Evolutionary conservation across 2,888 invertebrate genomes (phyloP).

Genomic region (Gortyna flavago): DNA sequence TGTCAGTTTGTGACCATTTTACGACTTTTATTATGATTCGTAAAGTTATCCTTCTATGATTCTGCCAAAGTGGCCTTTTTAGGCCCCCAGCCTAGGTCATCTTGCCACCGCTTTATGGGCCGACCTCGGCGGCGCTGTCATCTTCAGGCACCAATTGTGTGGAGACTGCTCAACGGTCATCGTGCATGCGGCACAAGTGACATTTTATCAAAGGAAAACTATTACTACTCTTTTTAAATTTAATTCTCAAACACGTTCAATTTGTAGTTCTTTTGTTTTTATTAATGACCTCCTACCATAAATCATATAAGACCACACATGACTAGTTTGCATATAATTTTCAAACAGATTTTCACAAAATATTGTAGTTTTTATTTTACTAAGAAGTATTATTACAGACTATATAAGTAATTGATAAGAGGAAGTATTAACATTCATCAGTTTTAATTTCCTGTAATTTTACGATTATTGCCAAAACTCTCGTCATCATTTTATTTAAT

Average conservation of each 20-base stretch:
- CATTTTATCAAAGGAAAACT: background rate
- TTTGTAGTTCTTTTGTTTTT: background rate
- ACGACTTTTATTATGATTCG: too few relatives aligned
- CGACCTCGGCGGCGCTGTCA: too few relatives aligned
- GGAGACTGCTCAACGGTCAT: too few relatives aligned
- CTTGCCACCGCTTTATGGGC: too few relatives aligned
- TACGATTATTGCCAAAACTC: constrained; percentile 52
- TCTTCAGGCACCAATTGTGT: too few relatives aligned
- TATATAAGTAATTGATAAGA: constrained; percentile 38
- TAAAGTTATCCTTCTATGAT: too few relatives aligned
- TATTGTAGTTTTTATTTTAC: constrained; percentile 23
- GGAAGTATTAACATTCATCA: constrained; percentile 52
- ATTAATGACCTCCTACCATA: background rate
- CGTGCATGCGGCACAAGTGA: too few relatives aligned
- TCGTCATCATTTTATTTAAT: constrained; percentile 32
- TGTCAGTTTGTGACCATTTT: too few relatives aligned
- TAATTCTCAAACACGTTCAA: background rate
- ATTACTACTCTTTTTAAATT: background rate
- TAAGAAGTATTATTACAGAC: constrained; percentile 33
- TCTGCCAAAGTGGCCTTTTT: too few relatives aligned
- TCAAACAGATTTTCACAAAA: constrained; percentile 15
- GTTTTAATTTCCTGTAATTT: constrained; percentile 55
- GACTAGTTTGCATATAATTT: background rate
- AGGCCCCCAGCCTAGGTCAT: too few relatives aligned
- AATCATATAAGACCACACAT: background rate